Evolutionary conservation across 2,888 invertebrate species (phyloP).

Genomic region (Apomyelois bistriatella): DNA sequence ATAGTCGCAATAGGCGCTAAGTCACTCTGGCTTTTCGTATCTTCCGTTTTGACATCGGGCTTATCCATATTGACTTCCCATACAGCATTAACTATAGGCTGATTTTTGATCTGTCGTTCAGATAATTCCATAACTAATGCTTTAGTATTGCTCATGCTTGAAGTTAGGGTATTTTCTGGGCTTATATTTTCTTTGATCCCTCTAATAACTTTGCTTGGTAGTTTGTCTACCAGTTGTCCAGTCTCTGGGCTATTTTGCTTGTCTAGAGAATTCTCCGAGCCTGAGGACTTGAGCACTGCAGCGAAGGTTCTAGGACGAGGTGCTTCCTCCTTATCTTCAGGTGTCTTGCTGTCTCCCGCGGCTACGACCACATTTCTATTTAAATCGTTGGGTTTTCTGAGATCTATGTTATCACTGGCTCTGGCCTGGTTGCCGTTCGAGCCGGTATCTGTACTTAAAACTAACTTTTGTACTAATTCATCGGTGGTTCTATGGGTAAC

Average conservation of each 20-base stretch:
- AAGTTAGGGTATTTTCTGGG: slow-evolving; percentile 79
- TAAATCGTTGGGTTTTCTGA: slow-evolving; percentile 66
- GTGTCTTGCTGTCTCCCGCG: slow-evolving; percentile 25
- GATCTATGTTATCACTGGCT: slow-evolving; percentile 61
- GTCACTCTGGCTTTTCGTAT: slow-evolving; percentile 42
- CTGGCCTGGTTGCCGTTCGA: slow-evolving; percentile 38
- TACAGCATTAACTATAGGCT: slow-evolving; percentile 35
- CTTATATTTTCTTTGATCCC: slow-evolving; percentile 83
- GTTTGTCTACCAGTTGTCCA: slow-evolving; percentile 65
- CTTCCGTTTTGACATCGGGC: slow-evolving; percentile 42
- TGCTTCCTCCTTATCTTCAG: slow-evolving; percentile 35
- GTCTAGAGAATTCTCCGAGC: slow-evolving; percentile 64
- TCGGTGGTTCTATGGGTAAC: slow-evolving; percentile 73
- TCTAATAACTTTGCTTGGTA: slow-evolving; percentile 78
- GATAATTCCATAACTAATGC: slow-evolving; percentile 56
- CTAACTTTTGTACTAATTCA: slow-evolving; percentile 77
- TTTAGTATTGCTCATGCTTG: slow-evolving; percentile 63
- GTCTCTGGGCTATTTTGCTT: slow-evolving; percentile 62
- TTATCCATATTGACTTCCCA: slow-evolving; percentile 45
- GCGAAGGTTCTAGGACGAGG: slow-evolving; percentile 64
- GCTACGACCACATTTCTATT: slow-evolving; percentile 40
- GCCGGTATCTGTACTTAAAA: slow-evolving; percentile 55
- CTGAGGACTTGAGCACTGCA: slow-evolving; percentile 65
- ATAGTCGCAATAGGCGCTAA: slow-evolving; percentile 69
- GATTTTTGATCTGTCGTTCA: slow-evolving; percentile 48